Conservation (phyloP, 2,888 invertebrate genomes). For the Acanthosepion esculentum region DNA sequence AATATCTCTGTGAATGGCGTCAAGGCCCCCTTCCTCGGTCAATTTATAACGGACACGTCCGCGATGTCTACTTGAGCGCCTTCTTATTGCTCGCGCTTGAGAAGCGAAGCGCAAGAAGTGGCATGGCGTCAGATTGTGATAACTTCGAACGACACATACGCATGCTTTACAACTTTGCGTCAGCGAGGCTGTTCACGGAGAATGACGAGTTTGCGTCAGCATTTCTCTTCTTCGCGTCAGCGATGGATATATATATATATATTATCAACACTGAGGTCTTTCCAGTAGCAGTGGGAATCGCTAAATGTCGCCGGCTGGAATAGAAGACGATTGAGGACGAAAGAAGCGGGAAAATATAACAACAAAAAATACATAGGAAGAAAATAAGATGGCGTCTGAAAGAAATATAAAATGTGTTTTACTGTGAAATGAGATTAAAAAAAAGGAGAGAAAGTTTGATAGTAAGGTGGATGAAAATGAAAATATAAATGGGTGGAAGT, state of each 20-base stretch:
- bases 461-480: too few relatives aligned
- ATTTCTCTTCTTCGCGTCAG: not conserved
- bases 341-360: not conserved
- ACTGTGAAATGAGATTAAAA: too few relatives aligned
- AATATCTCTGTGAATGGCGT: slow-evolving; percentile 33
- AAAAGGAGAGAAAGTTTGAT: too few relatives aligned
- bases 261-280: not conserved
- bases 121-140: not conserved
- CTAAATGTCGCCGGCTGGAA: not conserved
- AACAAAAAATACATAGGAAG: too few relatives aligned
- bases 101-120: not conserved
- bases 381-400: too few relatives aligned
- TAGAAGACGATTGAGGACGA: not conserved
- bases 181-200: not conserved
- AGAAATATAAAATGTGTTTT: too few relatives aligned
- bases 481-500: too few relatives aligned
- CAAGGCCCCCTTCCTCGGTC: not conserved
- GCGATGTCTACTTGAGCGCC: not conserved
- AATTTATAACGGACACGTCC: not conserved
- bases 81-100: not conserved
- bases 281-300: not conserved
- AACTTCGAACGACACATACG: not conserved
- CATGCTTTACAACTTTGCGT: not conserved
- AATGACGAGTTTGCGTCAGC: not conserved
- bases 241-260: not conserved